Conservation (phyloP, 2,113 vertebrate species). For the Lagopus muta region DNA sequence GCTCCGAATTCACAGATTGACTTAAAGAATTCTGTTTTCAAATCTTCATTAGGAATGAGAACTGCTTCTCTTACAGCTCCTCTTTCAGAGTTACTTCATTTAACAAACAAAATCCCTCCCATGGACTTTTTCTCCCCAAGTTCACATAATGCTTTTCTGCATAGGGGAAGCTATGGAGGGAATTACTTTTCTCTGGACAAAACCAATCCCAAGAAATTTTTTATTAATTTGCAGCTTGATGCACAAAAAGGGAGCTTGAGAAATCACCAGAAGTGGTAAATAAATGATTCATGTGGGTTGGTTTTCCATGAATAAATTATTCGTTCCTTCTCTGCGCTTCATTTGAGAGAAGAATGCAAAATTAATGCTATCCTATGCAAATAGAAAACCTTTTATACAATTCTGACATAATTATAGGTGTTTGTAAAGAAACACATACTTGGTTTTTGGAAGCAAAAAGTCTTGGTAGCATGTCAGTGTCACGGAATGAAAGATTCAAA, state of each 20-base stretch:
- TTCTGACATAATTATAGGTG: conserved; percentile 73
- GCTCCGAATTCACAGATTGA: not conserved
- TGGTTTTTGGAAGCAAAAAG: not conserved
- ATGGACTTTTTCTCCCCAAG: conserved; percentile 21
- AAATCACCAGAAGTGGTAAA: conserved; percentile 77
- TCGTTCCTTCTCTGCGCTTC: conserved; percentile 60
- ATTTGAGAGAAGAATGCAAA: conserved; percentile 71
- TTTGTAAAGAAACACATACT: conserved; percentile 47
- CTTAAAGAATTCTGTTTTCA: not conserved
- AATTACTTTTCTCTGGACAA: conserved; percentile 7
- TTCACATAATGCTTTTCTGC: conserved; percentile 12
- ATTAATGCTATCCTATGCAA: conserved; percentile 75
- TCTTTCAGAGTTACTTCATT: conserved; percentile 14
- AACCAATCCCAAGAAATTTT: conserved; percentile 33
- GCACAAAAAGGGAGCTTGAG: conserved; percentile 58
- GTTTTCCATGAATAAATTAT: conserved; percentile 81
- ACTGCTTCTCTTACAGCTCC: not conserved
- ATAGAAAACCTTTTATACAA: conserved; percentile 63
- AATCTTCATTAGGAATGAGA: not conserved
- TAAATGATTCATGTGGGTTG: conserved; percentile 79
- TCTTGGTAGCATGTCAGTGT: not conserved
- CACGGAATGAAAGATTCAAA: not conserved
- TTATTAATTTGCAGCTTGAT: conserved; percentile 61
- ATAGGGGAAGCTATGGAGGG: not conserved
- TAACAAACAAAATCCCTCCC: not conserved